phyloP scores from a whole-genome alignment of 2,888 invertebrate species.

The Ferdinandea cuprea region DNA sequence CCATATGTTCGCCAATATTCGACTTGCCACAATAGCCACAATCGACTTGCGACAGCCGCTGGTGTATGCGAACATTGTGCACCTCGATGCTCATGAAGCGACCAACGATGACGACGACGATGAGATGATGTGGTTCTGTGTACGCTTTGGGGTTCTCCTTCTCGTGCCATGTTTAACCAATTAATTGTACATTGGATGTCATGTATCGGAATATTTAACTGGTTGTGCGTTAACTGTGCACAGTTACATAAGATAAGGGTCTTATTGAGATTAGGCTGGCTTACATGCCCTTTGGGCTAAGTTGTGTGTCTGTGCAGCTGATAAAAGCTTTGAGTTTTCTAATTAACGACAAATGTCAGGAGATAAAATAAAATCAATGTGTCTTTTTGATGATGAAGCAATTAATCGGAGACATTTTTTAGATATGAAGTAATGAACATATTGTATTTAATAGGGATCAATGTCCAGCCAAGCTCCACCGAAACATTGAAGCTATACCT shows the following conservation, averaged over 20 bases:
- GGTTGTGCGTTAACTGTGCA: neutral
- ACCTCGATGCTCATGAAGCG: constrained; percentile 13
- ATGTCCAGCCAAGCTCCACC: too few species aligned
- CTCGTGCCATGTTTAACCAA: constrained; percentile 27
- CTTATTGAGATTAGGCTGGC: constrained; percentile 17
- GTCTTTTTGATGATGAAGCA: too few species aligned
- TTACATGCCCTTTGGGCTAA: neutral
- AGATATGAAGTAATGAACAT: too few species aligned
- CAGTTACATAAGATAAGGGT: constrained; percentile 21
- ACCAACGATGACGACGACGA: constrained; percentile 32
- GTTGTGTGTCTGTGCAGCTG: neutral
- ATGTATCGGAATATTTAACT: constrained; percentile 17
- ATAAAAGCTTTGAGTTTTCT: neutral
- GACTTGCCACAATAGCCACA: constrained; percentile 40
- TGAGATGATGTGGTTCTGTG: constrained; percentile 47
- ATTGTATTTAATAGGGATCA: too few species aligned
- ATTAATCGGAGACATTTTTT: too few species aligned
- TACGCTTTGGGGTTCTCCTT: constrained; percentile 7
- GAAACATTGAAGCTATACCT: too few species aligned
- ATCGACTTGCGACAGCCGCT: constrained; percentile 9
- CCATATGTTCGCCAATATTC: constrained; percentile 46
- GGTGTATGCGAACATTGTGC: neutral
- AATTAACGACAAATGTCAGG: too few species aligned
- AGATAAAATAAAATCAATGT: too few species aligned
- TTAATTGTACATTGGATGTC: constrained; percentile 33